Evolutionary conservation across 2,888 invertebrate species (phyloP).

Genomic region (Drosophila planitibia): DNA sequence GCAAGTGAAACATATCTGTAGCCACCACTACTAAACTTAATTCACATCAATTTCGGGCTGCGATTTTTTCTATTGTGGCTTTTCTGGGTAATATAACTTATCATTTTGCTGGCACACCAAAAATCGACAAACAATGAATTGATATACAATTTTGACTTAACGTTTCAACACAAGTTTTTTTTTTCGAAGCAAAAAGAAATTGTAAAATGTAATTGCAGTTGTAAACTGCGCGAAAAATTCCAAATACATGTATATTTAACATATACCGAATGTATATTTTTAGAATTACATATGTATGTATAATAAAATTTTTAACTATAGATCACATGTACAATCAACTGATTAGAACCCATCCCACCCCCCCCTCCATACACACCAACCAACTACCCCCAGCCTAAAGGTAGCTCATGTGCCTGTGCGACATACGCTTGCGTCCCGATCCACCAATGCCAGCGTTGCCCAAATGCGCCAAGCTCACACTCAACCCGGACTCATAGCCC

Average conservation of each 20-base stretch:
- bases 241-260: constrained; percentile 32
- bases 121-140: neutral
- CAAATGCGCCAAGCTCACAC: constrained; percentile 85
- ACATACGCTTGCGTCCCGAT: constrained; percentile 81
- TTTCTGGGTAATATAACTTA: neutral
- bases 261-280: constrained; percentile 42
- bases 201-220: constrained; percentile 19
- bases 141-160: neutral
- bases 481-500: constrained; percentile 85
- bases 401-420: constrained; percentile 83
- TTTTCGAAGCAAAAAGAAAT: neutral
- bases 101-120: neutral
- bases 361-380: neutral
- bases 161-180: neutral
- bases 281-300: constrained; percentile 32
- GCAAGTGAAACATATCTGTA: neutral
- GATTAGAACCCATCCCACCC: constrained; percentile 3
- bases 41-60: neutral
- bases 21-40: neutral
- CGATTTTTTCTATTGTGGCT: neutral
- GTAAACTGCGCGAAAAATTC: constrained; percentile 35
- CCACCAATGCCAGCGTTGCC: constrained; percentile 71
- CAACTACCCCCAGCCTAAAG: constrained; percentile 53
- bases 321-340: constrained; percentile 57
- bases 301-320: constrained; percentile 58